Conservation (phyloP, 2,113 vertebrate species). For the Cyphotilapia sp. region DNA sequence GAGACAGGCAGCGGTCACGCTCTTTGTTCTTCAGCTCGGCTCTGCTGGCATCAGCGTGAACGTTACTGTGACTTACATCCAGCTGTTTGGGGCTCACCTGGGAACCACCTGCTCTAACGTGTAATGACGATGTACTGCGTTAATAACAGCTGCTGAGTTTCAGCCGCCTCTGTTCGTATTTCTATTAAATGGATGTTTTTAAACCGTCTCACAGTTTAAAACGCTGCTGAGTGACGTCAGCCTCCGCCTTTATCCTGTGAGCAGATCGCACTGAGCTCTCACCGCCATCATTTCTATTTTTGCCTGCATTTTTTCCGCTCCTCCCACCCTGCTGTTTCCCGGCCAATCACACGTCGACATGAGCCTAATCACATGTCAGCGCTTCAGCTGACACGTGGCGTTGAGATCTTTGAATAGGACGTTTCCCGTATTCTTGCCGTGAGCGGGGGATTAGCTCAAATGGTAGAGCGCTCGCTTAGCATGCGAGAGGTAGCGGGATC, state of each 20-base stretch:
- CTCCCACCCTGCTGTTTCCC: background rate
- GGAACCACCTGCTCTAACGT: background rate
- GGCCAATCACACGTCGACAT: background rate
- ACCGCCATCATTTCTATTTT: background rate
- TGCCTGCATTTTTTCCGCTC: background rate
- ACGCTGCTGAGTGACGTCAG: background rate
- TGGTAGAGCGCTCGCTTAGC: background rate
- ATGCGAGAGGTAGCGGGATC: constrained; percentile 76
- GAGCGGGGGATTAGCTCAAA: background rate
- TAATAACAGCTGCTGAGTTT: background rate
- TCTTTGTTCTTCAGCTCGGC: background rate
- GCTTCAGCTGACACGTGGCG: background rate
- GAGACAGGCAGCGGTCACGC: background rate
- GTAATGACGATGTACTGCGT: accelerated
- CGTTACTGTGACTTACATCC: background rate
- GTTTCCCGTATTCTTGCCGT: accelerated
- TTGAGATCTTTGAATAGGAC: background rate
- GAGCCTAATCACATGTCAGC: background rate
- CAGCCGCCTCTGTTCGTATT: background rate
- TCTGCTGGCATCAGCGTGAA: background rate
- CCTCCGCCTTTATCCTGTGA: background rate
- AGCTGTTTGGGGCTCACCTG: background rate
- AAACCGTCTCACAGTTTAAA: background rate
- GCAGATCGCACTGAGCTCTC: background rate
- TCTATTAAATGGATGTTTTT: background rate